These are phyloP conservation scores for human DNA, from an alignment of 2,113 vertebrate genomes.

Conservation along the genomic window GRCh38 chr1:231801001-231801500, in stretches of 20 bases:
- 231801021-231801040: slow-evolving; percentile 62
- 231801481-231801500: neutral
- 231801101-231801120: slow-evolving; percentile 77
- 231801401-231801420: neutral
- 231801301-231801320: slow-evolving; percentile 13
- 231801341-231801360: slow-evolving; percentile 18
- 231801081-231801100: slow-evolving; percentile 72
- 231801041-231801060: slow-evolving; percentile 67
- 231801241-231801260: slow-evolving; percentile 67
- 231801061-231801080: slow-evolving; percentile 73
- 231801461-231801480: neutral
- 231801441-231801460: neutral
- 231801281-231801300: slow-evolving; percentile 2
- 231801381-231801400: slow-evolving; percentile 4
- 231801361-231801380: neutral
- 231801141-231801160: slow-evolving; percentile 74
- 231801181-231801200: slow-evolving; percentile 76
- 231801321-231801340: slow-evolving; percentile 49
- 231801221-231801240: slow-evolving; percentile 61
- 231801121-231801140: slow-evolving; percentile 78
- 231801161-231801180: slow-evolving; percentile 52
- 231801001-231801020: slow-evolving; percentile 27
- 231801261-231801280: slow-evolving; percentile 6
- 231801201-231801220: slow-evolving; percentile 19
- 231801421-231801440: neutral